A percentile compares a stretch with the other conserved stretches of the same genome.
Evolutionary conservation across 1,140 invertebrate species (phyloP).

Genomic region (Drosophila pruinosa): DNA sequence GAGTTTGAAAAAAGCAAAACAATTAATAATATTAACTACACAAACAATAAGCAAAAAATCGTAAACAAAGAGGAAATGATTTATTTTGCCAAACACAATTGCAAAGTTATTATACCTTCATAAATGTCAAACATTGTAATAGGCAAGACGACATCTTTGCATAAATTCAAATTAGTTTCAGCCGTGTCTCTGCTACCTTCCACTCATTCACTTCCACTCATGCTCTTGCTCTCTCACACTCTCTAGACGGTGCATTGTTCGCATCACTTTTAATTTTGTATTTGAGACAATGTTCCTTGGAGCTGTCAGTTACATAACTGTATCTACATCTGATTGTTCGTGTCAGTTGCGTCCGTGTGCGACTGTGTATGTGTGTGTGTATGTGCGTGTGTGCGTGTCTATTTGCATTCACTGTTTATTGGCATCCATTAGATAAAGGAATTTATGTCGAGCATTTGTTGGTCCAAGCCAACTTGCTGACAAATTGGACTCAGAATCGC

Average conservation of each 20-base stretch:
- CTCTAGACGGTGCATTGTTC: constrained; percentile 10
- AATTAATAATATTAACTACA: neutral
- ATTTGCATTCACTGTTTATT: constrained; percentile 55
- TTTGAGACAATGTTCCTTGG: constrained; percentile 65
- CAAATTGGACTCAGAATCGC: constrained; percentile 2
- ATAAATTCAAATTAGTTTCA: constrained; percentile 75
- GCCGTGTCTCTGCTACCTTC: constrained; percentile 5
- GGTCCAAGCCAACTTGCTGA: constrained; percentile 8
- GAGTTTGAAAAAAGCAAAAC: neutral
- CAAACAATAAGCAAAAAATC: neutral
- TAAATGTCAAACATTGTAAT: constrained; percentile 1
- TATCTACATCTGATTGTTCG: constrained; percentile 43
- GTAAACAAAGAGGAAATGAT: neutral
- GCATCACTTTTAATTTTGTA: constrained; percentile 74
- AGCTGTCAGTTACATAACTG: constrained; percentile 63
- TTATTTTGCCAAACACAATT: neutral
- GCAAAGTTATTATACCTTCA: neutral
- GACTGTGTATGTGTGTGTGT: constrained; percentile 11
- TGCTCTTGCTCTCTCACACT: neutral
- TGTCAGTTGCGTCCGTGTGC: neutral
- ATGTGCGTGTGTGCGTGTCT: constrained; percentile 4
- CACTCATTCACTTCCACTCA: neutral
- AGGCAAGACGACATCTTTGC: constrained; percentile 28
- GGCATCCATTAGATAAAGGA: constrained; percentile 76
- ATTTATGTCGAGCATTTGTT: constrained; percentile 67